Percentiles rank a stretch among this genome's conserved stretches.
Evolutionary conservation across 1,140 invertebrate genomes (phyloP).

Genomic region (Neodiprion fabricii): DNA sequence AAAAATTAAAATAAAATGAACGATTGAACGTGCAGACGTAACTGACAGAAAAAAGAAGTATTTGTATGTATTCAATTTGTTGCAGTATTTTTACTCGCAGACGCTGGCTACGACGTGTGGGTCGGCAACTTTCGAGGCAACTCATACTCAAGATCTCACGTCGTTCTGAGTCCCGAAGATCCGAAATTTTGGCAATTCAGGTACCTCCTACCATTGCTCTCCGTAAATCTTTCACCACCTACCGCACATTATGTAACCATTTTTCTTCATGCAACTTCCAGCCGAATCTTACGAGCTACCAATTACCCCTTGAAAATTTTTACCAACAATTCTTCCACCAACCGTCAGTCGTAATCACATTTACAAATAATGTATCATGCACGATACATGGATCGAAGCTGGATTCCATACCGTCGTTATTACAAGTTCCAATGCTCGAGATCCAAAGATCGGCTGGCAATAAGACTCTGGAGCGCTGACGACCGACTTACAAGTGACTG

Average conservation of each 20-base stretch:
- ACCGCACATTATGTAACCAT: background rate
- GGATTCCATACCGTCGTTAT: no score
- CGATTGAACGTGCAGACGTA: no score
- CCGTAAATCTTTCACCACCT: background rate
- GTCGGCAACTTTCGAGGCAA: constrained; percentile 70
- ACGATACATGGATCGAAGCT: no score
- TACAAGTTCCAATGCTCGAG: no score
- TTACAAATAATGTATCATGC: background rate
- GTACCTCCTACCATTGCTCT: constrained; percentile 37
- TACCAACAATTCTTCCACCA: background rate
- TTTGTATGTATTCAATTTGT: constrained; percentile 18
- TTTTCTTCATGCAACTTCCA: background rate
- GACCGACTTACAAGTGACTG: no score
- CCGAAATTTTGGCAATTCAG: constrained; percentile 66
- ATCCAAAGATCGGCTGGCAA: no score
- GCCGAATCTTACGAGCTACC: background rate
- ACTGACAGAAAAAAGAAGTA: no score
- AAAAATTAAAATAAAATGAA: no score
- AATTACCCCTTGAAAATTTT: background rate
- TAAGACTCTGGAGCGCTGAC: no score
- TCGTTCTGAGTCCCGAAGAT: constrained; percentile 51
- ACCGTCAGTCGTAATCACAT: background rate
- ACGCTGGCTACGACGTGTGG: constrained; percentile 80
- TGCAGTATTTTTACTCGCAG: constrained; percentile 66
- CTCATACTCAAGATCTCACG: constrained; percentile 61